A percentile compares a stretch with the other conserved stretches of the same genome.
These are phyloP conservation scores for Sinocyclocheilus rhinocerous DNA, from an alignment of 2,113 vertebrate species.

Conservation along the genomic window DNA sequence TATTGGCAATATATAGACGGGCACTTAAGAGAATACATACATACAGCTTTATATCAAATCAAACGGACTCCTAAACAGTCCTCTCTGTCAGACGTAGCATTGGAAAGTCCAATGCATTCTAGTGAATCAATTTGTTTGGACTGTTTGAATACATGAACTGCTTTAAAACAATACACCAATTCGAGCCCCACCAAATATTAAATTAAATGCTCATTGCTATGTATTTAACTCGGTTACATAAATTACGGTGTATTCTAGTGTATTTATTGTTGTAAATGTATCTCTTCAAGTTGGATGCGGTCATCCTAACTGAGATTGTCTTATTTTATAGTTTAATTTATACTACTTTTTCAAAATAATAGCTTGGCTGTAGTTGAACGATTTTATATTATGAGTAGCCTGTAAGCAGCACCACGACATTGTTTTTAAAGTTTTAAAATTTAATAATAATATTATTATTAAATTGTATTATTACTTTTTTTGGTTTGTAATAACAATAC, in stretches of 20 bases:
- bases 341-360: neutral
- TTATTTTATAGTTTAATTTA: too few species aligned
- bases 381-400: neutral
- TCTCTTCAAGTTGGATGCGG: too few species aligned
- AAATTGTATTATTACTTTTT: too few species aligned
- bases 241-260: neutral
- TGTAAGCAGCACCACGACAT: neutral
- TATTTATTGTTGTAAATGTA: neutral
- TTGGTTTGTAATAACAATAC: too few species aligned
- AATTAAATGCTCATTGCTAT: neutral
- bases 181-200: neutral
- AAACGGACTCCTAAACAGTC: neutral
- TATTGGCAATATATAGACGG: neutral
- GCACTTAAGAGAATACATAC: neutral
- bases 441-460: too few species aligned
- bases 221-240: neutral
- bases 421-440: neutral
- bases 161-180: neutral
- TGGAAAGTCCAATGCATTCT: neutral
- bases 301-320: too few species aligned
- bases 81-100: neutral
- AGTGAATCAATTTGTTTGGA: neutral
- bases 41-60: neutral
- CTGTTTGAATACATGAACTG: neutral
- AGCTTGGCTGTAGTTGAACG: neutral